Evolutionary conservation across 2,888 invertebrate genomes (phyloP), one percentile per base, ranked within the genome.

Genomic region (Rhamphomyia laevipes): DNA sequence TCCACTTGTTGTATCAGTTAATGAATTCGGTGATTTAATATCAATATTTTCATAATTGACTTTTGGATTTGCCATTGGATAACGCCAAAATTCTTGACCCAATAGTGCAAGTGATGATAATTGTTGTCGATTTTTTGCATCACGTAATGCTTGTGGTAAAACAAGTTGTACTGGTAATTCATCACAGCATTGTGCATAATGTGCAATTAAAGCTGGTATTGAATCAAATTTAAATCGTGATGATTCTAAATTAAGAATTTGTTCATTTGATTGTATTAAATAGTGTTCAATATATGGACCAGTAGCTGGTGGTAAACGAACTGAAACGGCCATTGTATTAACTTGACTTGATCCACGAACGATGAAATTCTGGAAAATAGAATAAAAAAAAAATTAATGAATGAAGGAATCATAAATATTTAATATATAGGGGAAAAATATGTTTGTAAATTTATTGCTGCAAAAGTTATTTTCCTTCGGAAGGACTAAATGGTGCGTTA

Each of bases 261-360:
- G 84, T 40, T 77, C 79, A 45, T 82, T 77, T 15, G 89, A 85
- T 70, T 93, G 93, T 58, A 96, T 90, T 61, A 96, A 80, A 74
- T 95, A 96, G 72, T 96, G 95, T 67, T 96, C 94, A 63, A 94
- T 91, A 70, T 91, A 91, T 10, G 90, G 88, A 2, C 90, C 88
- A 62, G 86, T 88, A 61, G 86, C 86, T 17, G 82, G 80, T 1
- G 91, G 90, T 54, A 92, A 74, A 12, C 93, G 84, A 43, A 95
- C 92, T 44, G 92, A 92, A 56, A 96, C 81, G 38, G 95, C 95
- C 91, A 94, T 92, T 47, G 94, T 93, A 60, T 89, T 86, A 40
- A 85, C 80, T 67, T 93, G 92, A 62, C 93, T 93, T 40, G 94
- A 94, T 64, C 92, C 89, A 43, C 95, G 82, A 37, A 96, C 94